These are phyloP conservation scores for Dolichoris vasculosae DNA, from an alignment of 1,140 invertebrate species.

Conservation along the genomic window DNA sequence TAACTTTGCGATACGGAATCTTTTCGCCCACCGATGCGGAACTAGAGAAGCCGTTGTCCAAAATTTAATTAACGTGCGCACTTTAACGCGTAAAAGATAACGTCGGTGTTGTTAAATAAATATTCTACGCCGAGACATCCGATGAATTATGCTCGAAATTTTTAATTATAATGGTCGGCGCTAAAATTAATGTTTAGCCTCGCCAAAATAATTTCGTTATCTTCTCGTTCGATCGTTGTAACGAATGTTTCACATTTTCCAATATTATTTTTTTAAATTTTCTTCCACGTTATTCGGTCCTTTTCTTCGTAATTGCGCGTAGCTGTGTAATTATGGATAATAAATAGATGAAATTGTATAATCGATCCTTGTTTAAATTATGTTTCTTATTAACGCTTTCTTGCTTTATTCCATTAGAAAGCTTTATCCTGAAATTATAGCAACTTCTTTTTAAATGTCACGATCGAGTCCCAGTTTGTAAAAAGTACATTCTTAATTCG, in stretches of 20 bases:
- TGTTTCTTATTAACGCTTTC: no score
- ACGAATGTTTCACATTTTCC: no score
- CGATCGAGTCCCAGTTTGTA: not conserved
- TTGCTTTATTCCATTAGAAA: no score
- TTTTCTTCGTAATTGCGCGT: no score
- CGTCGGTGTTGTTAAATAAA: not conserved
- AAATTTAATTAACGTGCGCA: not conserved
- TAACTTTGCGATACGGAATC: not conserved
- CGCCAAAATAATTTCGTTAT: not conserved
- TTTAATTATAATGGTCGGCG: not conserved
- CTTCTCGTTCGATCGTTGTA: no score
- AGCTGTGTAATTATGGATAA: no score
- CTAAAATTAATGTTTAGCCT: not conserved
- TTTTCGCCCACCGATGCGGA: not conserved
- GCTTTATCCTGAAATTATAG: no score
- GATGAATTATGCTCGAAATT: not conserved
- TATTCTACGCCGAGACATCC: not conserved
- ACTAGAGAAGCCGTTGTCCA: not conserved
- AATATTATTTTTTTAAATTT: not conserved
- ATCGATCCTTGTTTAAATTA: no score
- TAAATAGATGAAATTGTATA: no score
- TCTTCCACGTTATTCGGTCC: not conserved
- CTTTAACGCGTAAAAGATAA: not conserved
- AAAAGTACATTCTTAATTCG: not conserved
- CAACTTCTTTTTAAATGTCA: not conserved